These are phyloP conservation scores for Copsychus sechellarum DNA, from an alignment of 2,113 vertebrate genomes.

Conservation along the genomic window DNA sequence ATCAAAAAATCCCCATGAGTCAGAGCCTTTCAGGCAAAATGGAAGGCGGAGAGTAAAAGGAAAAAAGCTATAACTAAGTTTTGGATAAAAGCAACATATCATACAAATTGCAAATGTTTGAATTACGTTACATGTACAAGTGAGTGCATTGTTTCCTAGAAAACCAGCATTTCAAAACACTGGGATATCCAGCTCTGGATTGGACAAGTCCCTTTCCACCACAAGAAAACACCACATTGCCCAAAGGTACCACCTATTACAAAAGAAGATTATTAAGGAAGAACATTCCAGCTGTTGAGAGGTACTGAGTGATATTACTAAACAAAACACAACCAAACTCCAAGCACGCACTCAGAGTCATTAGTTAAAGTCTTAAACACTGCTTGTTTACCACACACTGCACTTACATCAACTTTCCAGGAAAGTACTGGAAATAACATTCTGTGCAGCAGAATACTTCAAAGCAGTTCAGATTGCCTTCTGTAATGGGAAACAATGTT, in stretches of 20 bases:
- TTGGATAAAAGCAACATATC: background rate
- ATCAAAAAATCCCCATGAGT: background rate
- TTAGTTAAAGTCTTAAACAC: background rate
- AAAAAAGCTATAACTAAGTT: background rate
- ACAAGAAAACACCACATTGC: background rate
- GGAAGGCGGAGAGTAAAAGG: background rate
- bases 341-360: background rate
- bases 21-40: background rate
- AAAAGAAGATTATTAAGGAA: background rate
- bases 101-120: background rate
- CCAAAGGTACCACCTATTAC: background rate
- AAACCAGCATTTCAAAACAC: background rate
- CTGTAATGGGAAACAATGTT: background rate
- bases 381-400: background rate
- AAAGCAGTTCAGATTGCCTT: background rate
- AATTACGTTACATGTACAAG: background rate
- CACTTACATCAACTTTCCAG: background rate
- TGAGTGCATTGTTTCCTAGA: background rate
- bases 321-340: background rate
- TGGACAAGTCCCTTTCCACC: background rate
- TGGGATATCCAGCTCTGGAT: background rate
- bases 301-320: background rate
- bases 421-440: background rate
- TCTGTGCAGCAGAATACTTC: background rate
- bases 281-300: background rate